These are phyloP conservation scores for Synanthedon tipuliformis DNA, from an alignment of 2,888 invertebrate genomes.

Conservation along the genomic window DNA sequence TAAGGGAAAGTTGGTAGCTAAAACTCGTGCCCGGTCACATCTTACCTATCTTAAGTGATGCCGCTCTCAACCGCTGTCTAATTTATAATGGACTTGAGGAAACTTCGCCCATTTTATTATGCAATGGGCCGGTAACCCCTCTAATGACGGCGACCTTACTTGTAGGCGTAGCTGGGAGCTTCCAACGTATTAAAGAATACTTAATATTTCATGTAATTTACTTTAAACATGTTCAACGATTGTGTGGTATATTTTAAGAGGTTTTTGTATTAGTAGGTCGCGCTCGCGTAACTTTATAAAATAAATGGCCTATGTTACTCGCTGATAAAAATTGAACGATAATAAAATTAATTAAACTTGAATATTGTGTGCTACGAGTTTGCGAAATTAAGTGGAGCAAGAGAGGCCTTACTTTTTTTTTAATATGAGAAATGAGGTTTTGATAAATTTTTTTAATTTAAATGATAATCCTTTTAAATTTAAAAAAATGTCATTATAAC, in stretches of 20 bases:
- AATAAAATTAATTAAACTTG: too few relatives aligned
- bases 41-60: slow-evolving; percentile 69
- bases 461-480: too few relatives aligned
- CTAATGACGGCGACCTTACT: slow-evolving; percentile 66
- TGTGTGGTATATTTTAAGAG: not conserved
- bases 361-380: too few relatives aligned
- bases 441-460: too few relatives aligned
- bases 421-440: too few relatives aligned
- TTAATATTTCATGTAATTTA: slow-evolving; percentile 45
- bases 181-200: slow-evolving; percentile 51
- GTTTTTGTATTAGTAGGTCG: too few relatives aligned
- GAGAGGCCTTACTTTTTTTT: too few relatives aligned
- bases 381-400: too few relatives aligned
- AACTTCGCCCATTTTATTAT: slow-evolving; percentile 70
- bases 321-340: too few relatives aligned
- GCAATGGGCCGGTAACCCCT: slow-evolving; percentile 67
- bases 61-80: slow-evolving; percentile 66
- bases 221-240: slow-evolving; percentile 15
- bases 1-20: slow-evolving; percentile 54
- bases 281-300: too few relatives aligned
- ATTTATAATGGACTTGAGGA: slow-evolving; percentile 70
- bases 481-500: too few relatives aligned
- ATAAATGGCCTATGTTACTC: too few relatives aligned
- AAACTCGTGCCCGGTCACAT: slow-evolving; percentile 65
- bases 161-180: slow-evolving; percentile 53